Percentiles rank a stretch among this genome's conserved stretches.
These are phyloP conservation scores for Patella caerulea DNA, from an alignment of 2,888 invertebrate genomes.

Conservation along the genomic window DNA sequence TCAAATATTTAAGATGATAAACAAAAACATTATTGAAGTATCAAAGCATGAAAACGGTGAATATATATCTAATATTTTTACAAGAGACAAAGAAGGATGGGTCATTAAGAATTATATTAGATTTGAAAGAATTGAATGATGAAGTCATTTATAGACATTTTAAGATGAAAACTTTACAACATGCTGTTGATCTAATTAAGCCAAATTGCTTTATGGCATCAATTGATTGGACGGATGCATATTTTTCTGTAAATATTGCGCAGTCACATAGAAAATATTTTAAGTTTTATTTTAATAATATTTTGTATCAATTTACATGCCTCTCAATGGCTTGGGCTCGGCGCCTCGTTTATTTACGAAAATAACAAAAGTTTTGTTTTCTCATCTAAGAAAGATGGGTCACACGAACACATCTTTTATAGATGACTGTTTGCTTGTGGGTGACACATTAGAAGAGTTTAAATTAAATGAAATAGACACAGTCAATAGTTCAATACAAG, in stretches of 20 bases:
- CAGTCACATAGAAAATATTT: conserved; percentile 8
- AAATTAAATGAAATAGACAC: not conserved
- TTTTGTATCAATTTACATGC: conserved; percentile 12
- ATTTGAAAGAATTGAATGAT: conserved; percentile 31
- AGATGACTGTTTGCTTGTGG: conserved; percentile 25
- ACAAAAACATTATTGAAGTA: conserved; percentile 5
- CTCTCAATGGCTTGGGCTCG: conserved; percentile 3
- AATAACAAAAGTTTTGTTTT: conserved; percentile 12
- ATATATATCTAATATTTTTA: conserved; percentile 13
- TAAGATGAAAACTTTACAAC: conserved; percentile 38
- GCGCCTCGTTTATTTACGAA: conserved; percentile 8
- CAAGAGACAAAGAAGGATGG: conserved; percentile 7
- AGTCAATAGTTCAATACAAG: not conserved
- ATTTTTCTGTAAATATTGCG: conserved; percentile 13
- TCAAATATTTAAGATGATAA: not conserved
- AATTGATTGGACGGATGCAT: conserved; percentile 24
- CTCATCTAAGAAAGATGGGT: conserved; percentile 16
- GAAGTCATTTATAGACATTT: conserved; percentile 32
- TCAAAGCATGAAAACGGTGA: not conserved
- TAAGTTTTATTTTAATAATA: not conserved
- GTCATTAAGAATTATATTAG: conserved; percentile 11
- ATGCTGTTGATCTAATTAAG: conserved; percentile 21
- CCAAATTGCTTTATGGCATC: conserved; percentile 13
- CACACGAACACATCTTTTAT: conserved; percentile 14
- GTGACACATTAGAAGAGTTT: conserved; percentile 27